Percentiles rank a stretch among this genome's conserved stretches.
These are phyloP conservation scores for Drosophila lini DNA, from an alignment of 1,140 invertebrate genomes.

Conservation along the genomic window DNA sequence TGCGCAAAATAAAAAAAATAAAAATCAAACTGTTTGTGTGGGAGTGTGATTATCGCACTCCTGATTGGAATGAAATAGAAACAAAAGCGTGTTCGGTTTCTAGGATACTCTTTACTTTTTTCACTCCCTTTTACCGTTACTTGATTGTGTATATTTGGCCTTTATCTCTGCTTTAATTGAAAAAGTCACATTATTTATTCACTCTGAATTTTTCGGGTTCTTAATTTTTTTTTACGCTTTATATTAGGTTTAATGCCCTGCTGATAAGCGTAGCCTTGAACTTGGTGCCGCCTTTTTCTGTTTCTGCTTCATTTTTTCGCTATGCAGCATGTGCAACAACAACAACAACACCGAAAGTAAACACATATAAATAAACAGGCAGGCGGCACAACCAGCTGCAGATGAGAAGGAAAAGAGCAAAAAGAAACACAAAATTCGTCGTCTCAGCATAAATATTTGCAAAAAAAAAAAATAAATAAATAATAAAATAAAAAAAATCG, in stretches of 20 bases:
- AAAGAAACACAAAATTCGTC: conserved; percentile 23
- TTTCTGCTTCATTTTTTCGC: conserved; percentile 1
- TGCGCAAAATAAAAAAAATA: conserved; percentile 33
- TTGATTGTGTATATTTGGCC: conserved; percentile 13
- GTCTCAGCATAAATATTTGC: conserved; percentile 57
- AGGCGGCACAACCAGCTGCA: conserved; percentile 58
- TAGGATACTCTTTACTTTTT: conserved; percentile 24
- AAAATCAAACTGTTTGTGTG: not conserved
- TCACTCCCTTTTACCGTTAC: conserved; percentile 3
- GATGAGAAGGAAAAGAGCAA: conserved; percentile 14
- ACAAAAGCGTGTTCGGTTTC: not conserved
- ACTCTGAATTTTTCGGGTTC: conserved; percentile 22
- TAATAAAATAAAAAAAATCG: conserved; percentile 3
- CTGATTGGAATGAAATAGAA: conserved; percentile 19
- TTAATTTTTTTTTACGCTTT: conserved; percentile 32
- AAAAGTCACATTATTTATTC: conserved; percentile 64
- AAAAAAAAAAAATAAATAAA: not conserved
- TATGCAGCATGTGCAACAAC: conserved; percentile 31
- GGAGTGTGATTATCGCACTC: conserved; percentile 1
- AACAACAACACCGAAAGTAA: conserved; percentile 39
- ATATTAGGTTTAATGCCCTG: conserved; percentile 60
- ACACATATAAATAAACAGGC: conserved; percentile 61
- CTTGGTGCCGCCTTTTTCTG: conserved; percentile 42
- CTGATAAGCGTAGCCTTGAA: conserved; percentile 78
- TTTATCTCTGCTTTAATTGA: conserved; percentile 48